Evolutionary conservation across 2,888 invertebrate genomes (phyloP).

Genomic region (Caenorhabditis sinica): DNA sequence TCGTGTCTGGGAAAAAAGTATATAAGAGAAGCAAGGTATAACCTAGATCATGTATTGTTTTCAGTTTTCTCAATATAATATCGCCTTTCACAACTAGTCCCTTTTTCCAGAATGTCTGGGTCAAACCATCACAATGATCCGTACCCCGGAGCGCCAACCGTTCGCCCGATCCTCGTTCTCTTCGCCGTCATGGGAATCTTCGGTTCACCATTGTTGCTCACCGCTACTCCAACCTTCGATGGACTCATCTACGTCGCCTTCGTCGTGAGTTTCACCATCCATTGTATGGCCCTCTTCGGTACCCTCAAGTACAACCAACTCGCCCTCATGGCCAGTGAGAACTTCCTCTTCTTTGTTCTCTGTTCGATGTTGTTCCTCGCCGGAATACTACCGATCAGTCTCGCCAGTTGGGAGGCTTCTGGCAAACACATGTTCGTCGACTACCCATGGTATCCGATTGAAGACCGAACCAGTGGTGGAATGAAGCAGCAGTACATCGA

Average conservation of each 20-base stretch:
- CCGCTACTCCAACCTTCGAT: neutral
- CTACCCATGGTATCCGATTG: constrained; percentile 1
- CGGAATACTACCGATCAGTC: neutral
- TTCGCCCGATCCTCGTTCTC: neutral
- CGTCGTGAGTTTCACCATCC: neutral
- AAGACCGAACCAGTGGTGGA: neutral
- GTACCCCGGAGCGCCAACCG: neutral
- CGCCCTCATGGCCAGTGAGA: neutral
- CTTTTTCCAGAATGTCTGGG: neutral
- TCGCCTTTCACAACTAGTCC: neutral
- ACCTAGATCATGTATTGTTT: neutral
- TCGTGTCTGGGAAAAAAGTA: neutral
- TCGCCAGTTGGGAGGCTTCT: neutral
- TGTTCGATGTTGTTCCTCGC: neutral
- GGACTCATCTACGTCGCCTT: neutral
- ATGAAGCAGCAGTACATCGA: neutral
- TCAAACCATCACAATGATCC: neutral
- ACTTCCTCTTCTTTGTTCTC: neutral
- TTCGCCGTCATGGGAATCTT: neutral
- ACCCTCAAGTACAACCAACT: neutral
- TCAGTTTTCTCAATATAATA: too few species aligned
- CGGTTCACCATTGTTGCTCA: neutral
- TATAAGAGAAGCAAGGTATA: neutral
- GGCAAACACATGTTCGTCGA: neutral
- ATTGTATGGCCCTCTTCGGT: neutral